Evolutionary conservation across 1,140 invertebrate genomes (phyloP), one percentile per base, ranked within the genome.

Genomic region (Zaprionus capensis): DNA sequence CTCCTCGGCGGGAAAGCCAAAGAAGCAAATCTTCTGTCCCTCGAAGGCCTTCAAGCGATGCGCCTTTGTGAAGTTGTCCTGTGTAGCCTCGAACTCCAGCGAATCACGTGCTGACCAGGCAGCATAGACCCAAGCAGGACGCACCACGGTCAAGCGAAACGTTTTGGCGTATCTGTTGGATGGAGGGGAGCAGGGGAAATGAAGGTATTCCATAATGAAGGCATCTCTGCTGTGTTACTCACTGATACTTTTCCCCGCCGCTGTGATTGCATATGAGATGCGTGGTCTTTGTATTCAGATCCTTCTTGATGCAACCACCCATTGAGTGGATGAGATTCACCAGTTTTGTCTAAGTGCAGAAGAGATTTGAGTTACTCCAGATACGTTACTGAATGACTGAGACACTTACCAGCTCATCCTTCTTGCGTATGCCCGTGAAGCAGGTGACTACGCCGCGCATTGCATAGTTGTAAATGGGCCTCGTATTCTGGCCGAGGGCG

Each of bases 241-340:
- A 92, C 86, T 95, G 94, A 91, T 97, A 97, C 94, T 99, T 99
- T 82, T 97, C 96, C 71, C 98, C 98, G 49, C 95, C 95, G 83
- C 96, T 96, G 88, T 95, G 95, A 84, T 96, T 97, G 58, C 98
- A 97, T 78, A 99, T 97, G 46, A 99, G 94, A 94, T 99, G 98
- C 56, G 98, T 99, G 67, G 98, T 96, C 92, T 97, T 97, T 20
- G 95, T 94, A 66, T 95, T 96, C 94, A 98, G 96, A 81, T 98
- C 97, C 93, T 97, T 97, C 57, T 97, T 95, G 80, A 99, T 96
- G 84, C 97, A 98, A 17, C 98, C 98, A 75, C 97, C 98, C 98
- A 99, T 99, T 91, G 96, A 96, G 94, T 99, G 98, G 76, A 99
- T 96, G 90, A 97, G 94, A 81, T 96, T 96, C 75, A 98, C 96